phyloP scores from a whole-genome alignment of 2,797 vertebrate species.

The Poeciliopsis presidionis region DNA sequence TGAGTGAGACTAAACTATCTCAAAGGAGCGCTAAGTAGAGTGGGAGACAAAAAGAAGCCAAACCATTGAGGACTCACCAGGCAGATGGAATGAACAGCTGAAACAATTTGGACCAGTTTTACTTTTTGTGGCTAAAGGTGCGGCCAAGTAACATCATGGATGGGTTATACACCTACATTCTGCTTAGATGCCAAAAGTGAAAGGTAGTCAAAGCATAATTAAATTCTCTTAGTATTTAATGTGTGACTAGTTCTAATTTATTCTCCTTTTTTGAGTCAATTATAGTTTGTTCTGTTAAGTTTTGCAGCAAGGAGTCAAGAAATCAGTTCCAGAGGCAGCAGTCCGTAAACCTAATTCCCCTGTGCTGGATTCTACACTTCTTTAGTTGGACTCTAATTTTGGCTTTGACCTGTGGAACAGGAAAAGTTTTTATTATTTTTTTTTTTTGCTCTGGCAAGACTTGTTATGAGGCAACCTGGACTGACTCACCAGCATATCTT shows the following conservation, averaged over 20 bases:
- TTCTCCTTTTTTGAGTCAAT: neutral
- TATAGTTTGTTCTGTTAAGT: slow-evolving; percentile 32
- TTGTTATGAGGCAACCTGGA: slow-evolving; percentile 55
- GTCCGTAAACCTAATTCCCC: slow-evolving; percentile 56
- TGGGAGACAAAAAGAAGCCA: slow-evolving; percentile 44
- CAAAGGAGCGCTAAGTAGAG: slow-evolving; percentile 55
- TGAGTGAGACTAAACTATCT: slow-evolving; percentile 67
- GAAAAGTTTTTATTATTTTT: slow-evolving; percentile 45
- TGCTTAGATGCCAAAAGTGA: slow-evolving; percentile 38
- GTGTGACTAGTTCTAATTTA: slow-evolving; percentile 23
- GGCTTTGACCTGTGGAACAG: slow-evolving; percentile 63
- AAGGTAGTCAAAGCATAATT: slow-evolving; percentile 39
- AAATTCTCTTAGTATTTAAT: slow-evolving; percentile 17
- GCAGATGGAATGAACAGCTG: slow-evolving; percentile 69
- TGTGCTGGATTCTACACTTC: slow-evolving; percentile 57
- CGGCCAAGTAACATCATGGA: slow-evolving; percentile 39
- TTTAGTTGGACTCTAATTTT: slow-evolving; percentile 68
- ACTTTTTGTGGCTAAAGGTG: slow-evolving; percentile 72
- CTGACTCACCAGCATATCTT: slow-evolving; percentile 37
- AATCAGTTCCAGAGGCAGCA: slow-evolving; percentile 54
- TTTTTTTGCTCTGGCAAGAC: slow-evolving; percentile 39
- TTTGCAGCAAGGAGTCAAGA: slow-evolving; percentile 31
- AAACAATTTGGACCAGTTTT: slow-evolving; percentile 74
- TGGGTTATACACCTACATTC: slow-evolving; percentile 48
- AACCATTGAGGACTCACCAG: slow-evolving; percentile 50